A percentile compares a stretch with the other conserved stretches of the same genome.
phyloP scores from a whole-genome alignment of 2,888 invertebrate species.

The Ctenicera cuprea region DNA sequence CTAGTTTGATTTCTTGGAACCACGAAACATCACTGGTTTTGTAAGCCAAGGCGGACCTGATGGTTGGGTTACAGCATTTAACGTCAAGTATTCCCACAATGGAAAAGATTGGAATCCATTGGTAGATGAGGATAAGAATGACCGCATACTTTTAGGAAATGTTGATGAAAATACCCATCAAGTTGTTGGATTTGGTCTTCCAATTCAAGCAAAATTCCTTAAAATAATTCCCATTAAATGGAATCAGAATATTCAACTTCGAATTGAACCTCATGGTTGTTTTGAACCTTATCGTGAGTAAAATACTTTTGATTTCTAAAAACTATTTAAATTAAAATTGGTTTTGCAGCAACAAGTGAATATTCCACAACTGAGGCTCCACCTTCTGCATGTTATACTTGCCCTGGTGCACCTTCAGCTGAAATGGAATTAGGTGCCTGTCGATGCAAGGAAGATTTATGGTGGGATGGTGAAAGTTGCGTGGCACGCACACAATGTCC shows the following conservation, averaged over 20 bases:
- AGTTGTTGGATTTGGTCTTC: constrained; percentile 81
- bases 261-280: constrained; percentile 87
- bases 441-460: constrained; percentile 74
- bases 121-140: constrained; percentile 74
- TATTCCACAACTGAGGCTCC: constrained; percentile 37
- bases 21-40: constrained; percentile 86
- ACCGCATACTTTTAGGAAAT: constrained; percentile 83
- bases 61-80: constrained; percentile 86
- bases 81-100: constrained; percentile 84
- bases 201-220: constrained; percentile 83
- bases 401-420: constrained; percentile 73
- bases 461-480: constrained; percentile 86
- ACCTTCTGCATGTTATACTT: constrained; percentile 72
- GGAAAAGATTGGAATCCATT: constrained; percentile 83
- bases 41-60: constrained; percentile 82
- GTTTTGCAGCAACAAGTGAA: constrained; percentile 10
- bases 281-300: constrained; percentile 81
- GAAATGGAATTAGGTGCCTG: constrained; percentile 72
- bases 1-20: constrained; percentile 85
- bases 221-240: constrained; percentile 84
- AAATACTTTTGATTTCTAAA: background rate
- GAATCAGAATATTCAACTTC: constrained; percentile 83
- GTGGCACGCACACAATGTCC: constrained; percentile 84
- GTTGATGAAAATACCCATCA: constrained; percentile 79
- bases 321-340: background rate